Evolutionary conservation across 53 echinoderm and acorn worm genomes (phyloP).

Genomic region (Hippasteria phrygiana): DNA sequence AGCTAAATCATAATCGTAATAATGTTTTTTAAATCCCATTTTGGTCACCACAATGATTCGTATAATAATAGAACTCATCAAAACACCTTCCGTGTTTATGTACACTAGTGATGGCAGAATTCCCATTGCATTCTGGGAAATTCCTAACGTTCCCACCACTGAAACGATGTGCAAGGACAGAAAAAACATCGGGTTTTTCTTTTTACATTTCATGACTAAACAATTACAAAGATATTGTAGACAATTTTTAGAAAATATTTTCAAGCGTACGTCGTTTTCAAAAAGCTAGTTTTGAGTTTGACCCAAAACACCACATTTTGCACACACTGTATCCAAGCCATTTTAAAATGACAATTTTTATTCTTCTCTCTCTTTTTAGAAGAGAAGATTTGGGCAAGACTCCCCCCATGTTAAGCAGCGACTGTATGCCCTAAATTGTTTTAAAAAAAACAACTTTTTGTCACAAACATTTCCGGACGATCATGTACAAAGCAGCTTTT

Average conservation of each 20-base stretch:
- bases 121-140: slow-evolving; percentile 46
- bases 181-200: slow-evolving; percentile 5
- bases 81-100: slow-evolving; percentile 1
- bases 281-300: slow-evolving; percentile 42
- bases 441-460: background rate
- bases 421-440: background rate
- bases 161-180: slow-evolving; percentile 31
- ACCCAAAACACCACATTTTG: slow-evolving; percentile 41
- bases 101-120: background rate
- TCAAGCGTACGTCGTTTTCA: slow-evolving; percentile 24
- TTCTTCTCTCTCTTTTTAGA: background rate
- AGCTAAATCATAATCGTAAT: slow-evolving; percentile 57
- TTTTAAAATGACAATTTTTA: background rate
- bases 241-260: slow-evolving; percentile 19
- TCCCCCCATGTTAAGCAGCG: background rate
- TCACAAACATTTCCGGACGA: background rate
- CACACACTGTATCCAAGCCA: slow-evolving; percentile 36
- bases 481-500: background rate
- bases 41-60: slow-evolving; percentile 53
- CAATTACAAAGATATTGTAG: slow-evolving; percentile 17
- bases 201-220: slow-evolving; percentile 34
- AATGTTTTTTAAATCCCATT: slow-evolving; percentile 58
- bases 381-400: slow-evolving; percentile 4
- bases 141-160: slow-evolving; percentile 21
- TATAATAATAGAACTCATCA: slow-evolving; percentile 55